phyloP scores from a whole-genome alignment of 2,888 invertebrate species.

The Octonoba sinensis region DNA sequence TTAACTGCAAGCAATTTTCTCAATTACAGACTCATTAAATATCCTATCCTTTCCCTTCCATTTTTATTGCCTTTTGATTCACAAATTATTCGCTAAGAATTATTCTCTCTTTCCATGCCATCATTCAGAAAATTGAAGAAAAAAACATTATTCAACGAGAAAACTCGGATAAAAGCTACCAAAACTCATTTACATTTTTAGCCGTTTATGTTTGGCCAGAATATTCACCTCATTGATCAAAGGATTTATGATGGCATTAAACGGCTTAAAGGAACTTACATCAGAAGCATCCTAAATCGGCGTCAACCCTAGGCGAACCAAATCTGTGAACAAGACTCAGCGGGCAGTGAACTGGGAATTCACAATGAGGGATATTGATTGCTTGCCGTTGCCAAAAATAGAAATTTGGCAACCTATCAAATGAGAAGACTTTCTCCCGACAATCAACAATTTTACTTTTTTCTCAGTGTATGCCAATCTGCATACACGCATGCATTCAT shows the following conservation, averaged over 20 bases:
- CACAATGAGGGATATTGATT: conserved; percentile 53
- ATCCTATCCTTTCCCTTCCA: too few species aligned
- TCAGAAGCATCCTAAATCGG: too few species aligned
- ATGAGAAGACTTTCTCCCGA: conserved; percentile 31
- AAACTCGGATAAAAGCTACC: neutral
- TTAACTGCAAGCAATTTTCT: too few species aligned
- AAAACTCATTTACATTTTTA: neutral
- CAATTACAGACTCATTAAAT: too few species aligned
- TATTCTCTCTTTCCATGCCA: too few species aligned
- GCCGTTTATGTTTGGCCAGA: neutral
- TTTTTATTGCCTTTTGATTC: too few species aligned
- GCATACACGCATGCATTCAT: conserved; percentile 5
- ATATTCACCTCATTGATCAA: neutral
- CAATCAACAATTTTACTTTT: conserved; percentile 41
- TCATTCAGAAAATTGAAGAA: too few species aligned
- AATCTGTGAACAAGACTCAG: neutral
- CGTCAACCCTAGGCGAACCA: too few species aligned
- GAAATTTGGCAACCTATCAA: conserved; percentile 62
- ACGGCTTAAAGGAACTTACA: too few species aligned
- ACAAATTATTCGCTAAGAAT: too few species aligned
- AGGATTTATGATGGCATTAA: neutral
- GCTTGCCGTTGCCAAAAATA: conserved; percentile 41
- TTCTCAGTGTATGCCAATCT: too few species aligned
- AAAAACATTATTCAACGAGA: too few species aligned
- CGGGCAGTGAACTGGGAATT: conserved; percentile 53